Base-by-base conservation (phyloP, 2,797 vertebrate genomes). In the Pogonophryne albipinna region DNA sequence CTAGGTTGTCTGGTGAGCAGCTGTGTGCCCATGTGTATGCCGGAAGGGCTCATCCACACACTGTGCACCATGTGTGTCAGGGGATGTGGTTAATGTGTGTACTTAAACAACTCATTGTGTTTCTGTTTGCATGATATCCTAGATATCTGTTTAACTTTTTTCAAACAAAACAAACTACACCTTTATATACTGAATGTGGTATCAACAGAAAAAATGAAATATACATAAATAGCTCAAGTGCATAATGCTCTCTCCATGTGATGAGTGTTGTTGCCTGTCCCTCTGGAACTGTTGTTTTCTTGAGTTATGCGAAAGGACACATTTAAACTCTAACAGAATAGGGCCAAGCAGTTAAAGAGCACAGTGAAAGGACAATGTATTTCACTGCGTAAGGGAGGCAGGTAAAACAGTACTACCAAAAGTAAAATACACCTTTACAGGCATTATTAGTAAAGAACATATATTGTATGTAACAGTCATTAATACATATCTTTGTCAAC, bases 1-100 rank as follows among this genome's bases (percentile, higher is more conserved):
- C 63, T 56, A 14, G 51, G 71, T 52, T 75, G 83, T 87, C 85
- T 92, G 90, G 71, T 65, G 70, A 82, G 76, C 90, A 89, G 83
- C 83, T 90, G 86, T 81, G 66, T 64, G 44, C 14, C 46, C 47
- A 53, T 77, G 65, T 87, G 73, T 85, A 31, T 83, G 82, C 65
- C 53, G 2, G 3, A 55, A 63, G 75, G 76, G 71, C 20, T 59
- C 11, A 56, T 78, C 31, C 59, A 69, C 53, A 66, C 15, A 68
- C 79, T 77, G 64, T 74, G 64, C 47, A 45, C 51, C 15, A 38
- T 66, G 51, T 76, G 73, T 74, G 57, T 73, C 49, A 65, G 12
- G n/a, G 71, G 72, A 82, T 81, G 78, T 78, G 69, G 80, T 85
- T 70, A 53, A 49, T 58, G 42, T 78, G 69, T 66, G 58, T 44